Evolutionary conservation across 2,888 invertebrate genomes (phyloP), one percentile per base, ranked within the genome.

Genomic region (Ernsta delagoae): DNA sequence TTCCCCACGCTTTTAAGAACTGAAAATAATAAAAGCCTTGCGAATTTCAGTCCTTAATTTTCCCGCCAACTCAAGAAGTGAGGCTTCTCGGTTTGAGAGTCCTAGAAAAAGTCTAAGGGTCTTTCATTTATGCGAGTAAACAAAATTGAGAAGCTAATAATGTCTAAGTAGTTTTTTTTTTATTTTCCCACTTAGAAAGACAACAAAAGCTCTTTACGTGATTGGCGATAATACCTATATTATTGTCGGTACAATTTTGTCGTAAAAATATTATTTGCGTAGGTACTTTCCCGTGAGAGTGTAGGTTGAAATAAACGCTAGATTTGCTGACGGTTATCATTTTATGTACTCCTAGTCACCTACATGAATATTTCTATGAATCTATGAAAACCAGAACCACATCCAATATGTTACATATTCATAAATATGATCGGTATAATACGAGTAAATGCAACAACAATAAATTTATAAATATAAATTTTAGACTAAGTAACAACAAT

Each of bases 261-360:
- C n/a, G n/a, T n/a, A n/a, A n/a, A n/a, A n/a, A n/a, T n/a, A n/a
- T n/a, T n/a, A n/a, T n/a, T n/a, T n/a, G n/a, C n/a, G n/a, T n/a
- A n/a, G n/a, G n/a, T n/a, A n/a, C n/a, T n/a, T n/a, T n/a, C n/a
- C n/a, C n/a, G n/a, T n/a, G n/a, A n/a, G n/a, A n/a, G n/a, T n/a
- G n/a, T n/a, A n/a, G n/a, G n/a, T n/a, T n/a, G n/a, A n/a, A n/a
- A n/a, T n/a, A n/a, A n/a, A n/a, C n/a, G n/a, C 36, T 7, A 34
- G 34, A 53, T 56, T 56, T 56, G 34, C 8, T 45, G 16, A 48
- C 31, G 31, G 45, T 60, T 34, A 60, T 60, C 45, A n/a, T 60
- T 60, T n/a, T n/a, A n/a, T n/a, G n/a, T n/a, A n/a, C n/a, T n/a
- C n/a, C n/a, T n/a, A n/a, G n/a, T n/a, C n/a, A n/a, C n/a, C n/a